These are phyloP conservation scores for Mastacembelus armatus DNA, from an alignment of 2,797 vertebrate genomes.

Conservation along the genomic window DNA sequence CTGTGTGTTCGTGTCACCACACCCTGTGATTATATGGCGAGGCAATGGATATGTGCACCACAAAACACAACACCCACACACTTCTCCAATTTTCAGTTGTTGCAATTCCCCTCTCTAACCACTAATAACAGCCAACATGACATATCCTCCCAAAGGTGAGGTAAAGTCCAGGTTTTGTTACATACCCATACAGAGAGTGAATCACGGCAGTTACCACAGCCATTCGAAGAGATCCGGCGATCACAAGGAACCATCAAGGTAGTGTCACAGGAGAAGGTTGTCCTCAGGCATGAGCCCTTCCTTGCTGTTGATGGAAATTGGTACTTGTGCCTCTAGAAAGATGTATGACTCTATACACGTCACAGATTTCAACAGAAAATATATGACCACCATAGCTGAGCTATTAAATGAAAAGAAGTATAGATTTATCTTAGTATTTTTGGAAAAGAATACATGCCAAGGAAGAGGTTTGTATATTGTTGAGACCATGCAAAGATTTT, in stretches of 20 bases:
- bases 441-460: not conserved
- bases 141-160: conserved; percentile 47
- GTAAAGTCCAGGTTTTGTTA: conserved; percentile 31
- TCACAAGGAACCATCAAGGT: conserved; percentile 46
- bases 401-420: not conserved
- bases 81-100: conserved; percentile 21
- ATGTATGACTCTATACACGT: conserved; percentile 31
- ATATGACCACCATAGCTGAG: too few species aligned
- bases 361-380: conserved; percentile 4
- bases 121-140: conserved; percentile 29
- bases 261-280: conserved; percentile 60
- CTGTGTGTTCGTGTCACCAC: conserved; percentile 43
- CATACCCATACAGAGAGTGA: conserved; percentile 27
- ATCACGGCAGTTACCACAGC: conserved; percentile 41
- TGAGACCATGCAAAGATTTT: not conserved
- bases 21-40: conserved; percentile 21
- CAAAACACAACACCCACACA: conserved; percentile 32
- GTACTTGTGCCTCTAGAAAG: conserved; percentile 4
- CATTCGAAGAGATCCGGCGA: conserved; percentile 49
- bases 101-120: conserved; percentile 42
- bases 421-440: not conserved
- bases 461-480: not conserved
- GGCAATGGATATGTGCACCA: conserved; percentile 16
- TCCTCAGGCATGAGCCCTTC: conserved; percentile 46
- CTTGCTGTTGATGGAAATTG: conserved; percentile 28